A percentile compares a stretch with the other conserved stretches of the same genome.
phyloP scores from a whole-genome alignment of 2,113 vertebrate species.

The Ellobius talpinus region DNA sequence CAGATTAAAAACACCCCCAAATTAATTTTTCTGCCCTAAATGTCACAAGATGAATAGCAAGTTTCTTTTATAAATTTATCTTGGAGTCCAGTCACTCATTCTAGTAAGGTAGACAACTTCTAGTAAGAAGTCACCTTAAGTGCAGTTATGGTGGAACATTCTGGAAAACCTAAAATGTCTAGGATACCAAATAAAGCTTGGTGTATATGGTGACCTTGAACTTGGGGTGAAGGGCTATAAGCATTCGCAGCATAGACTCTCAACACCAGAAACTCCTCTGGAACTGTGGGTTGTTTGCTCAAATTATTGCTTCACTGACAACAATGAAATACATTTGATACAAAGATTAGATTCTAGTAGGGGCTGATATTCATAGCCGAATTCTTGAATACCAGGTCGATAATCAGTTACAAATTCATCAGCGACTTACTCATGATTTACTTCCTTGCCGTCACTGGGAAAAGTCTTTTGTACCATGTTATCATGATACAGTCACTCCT shows the following conservation, averaged over 20 bases:
- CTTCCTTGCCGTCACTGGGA: slow-evolving; percentile 10
- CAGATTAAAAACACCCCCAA: slow-evolving; percentile 58
- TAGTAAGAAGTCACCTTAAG: slow-evolving; percentile 61
- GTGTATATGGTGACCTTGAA: slow-evolving; percentile 72
- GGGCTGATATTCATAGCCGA: background rate
- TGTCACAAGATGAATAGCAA: slow-evolving; percentile 63
- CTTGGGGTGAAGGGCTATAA: background rate
- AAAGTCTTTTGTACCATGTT: background rate
- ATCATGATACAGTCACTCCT: background rate
- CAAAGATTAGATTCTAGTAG: background rate
- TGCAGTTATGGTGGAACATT: background rate
- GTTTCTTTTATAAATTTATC: background rate
- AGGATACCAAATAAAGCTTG: slow-evolving; percentile 58
- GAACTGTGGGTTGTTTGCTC: slow-evolving; percentile 68
- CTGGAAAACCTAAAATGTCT: background rate
- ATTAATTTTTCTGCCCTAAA: slow-evolving; percentile 67
- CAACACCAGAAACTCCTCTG: slow-evolving; percentile 22
- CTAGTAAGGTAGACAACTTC: slow-evolving; percentile 47
- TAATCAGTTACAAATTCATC: background rate
- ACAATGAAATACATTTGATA: slow-evolving; percentile 28
- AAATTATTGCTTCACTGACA: slow-evolving; percentile 36
- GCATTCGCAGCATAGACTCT: slow-evolving; percentile 72
- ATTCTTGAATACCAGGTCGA: background rate
- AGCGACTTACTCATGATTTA: background rate
- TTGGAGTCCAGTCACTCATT: slow-evolving; percentile 63